Evolutionary conservation across 2,888 invertebrate genomes (phyloP).

Genomic region (Leptinotarsa peninsularis): DNA sequence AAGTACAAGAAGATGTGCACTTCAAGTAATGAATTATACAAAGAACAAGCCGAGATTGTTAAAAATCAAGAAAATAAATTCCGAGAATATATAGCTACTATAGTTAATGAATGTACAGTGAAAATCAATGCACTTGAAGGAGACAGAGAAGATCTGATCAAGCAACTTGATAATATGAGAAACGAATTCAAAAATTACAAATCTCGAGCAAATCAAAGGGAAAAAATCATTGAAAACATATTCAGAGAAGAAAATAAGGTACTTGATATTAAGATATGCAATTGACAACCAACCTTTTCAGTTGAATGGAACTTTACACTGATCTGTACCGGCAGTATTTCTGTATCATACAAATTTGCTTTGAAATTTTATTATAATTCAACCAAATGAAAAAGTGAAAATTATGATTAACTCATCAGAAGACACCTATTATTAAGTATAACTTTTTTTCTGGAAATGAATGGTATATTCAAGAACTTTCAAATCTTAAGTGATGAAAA

Average conservation of each 20-base stretch:
- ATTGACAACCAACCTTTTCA: no score
- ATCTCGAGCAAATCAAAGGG: constrained; percentile 33
- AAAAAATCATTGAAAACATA: constrained; percentile 41
- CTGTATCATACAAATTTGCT: no score
- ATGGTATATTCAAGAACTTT: no score
- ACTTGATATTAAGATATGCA: constrained; percentile 2
- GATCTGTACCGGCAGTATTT: no score
- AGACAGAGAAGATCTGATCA: constrained; percentile 47
- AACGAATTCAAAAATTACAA: constrained; percentile 46
- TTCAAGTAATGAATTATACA: constrained; percentile 42
- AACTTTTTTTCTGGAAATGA: no score
- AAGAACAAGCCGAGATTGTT: constrained; percentile 51
- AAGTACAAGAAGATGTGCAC: constrained; percentile 50
- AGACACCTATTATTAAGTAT: no score
- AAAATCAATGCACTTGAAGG: constrained; percentile 52
- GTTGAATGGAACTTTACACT: no score
- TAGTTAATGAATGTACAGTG: constrained; percentile 53
- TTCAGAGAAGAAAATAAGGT: constrained; percentile 46
- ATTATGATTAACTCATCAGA: no score
- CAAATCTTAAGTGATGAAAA: no score
- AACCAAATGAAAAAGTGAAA: no score
- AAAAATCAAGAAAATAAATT: constrained; percentile 53
- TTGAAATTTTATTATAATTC: no score
- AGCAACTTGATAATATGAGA: constrained; percentile 40
- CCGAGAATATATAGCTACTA: constrained; percentile 51